Percentiles rank a stretch among this genome's conserved stretches.
phyloP scores from a whole-genome alignment of 2,797 vertebrate genomes.

The Masticophis lateralis region DNA sequence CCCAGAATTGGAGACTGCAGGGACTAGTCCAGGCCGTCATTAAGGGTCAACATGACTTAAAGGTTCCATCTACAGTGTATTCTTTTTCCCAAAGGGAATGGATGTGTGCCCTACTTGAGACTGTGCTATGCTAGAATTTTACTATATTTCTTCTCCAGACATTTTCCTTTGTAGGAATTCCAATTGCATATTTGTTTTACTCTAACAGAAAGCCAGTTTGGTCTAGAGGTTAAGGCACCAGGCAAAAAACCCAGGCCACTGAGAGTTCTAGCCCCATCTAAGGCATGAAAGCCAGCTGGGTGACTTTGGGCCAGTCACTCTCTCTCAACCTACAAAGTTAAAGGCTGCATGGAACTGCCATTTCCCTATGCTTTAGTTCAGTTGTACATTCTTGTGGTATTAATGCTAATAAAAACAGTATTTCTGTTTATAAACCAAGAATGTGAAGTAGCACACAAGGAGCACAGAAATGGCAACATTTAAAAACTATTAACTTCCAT shows the following conservation, averaged over 20 bases:
- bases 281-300: neutral
- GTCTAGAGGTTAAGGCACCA: neutral
- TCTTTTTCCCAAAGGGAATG: neutral
- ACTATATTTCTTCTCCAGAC: neutral
- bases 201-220: neutral
- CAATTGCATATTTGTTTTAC: neutral
- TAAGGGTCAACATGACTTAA: neutral
- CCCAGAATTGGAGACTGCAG: neutral
- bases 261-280: neutral
- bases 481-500: constrained; percentile 34
- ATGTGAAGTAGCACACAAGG: constrained; percentile 42
- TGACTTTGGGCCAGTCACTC: neutral
- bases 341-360: neutral
- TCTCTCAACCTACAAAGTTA: neutral
- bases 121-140: neutral
- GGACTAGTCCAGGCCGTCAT: neutral
- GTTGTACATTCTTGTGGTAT: neutral
- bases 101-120: neutral
- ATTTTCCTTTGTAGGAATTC: neutral
- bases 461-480: constrained; percentile 55
- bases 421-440: constrained; percentile 42
- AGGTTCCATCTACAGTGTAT: neutral
- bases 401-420: neutral
- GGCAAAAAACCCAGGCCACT: neutral
- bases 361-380: neutral